Percentiles rank a stretch among this genome's conserved stretches.
phyloP scores from a whole-genome alignment of 1,140 invertebrate species.

The Dreissena polymorpha region DNA sequence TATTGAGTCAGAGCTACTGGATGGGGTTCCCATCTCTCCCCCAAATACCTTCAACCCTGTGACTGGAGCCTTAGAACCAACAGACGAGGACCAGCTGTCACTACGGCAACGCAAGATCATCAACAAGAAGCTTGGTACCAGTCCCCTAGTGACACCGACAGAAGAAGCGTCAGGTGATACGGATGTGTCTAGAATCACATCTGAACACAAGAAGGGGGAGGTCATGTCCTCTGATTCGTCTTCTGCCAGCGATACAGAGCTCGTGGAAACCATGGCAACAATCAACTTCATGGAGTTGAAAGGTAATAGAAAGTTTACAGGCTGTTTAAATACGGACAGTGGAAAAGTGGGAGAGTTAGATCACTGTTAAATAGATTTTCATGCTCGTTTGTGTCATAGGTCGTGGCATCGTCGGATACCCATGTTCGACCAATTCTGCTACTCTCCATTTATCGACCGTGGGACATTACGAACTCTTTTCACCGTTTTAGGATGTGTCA shows the following conservation, averaged over 20 bases:
- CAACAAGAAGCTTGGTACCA: constrained; percentile 8
- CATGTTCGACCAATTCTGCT: too few relatives aligned
- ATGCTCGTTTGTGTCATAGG: too few relatives aligned
- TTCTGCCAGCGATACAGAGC: constrained; percentile 62
- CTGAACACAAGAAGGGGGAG: constrained; percentile 21
- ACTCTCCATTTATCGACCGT: too few relatives aligned
- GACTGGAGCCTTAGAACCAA: constrained; percentile 60
- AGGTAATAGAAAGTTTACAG: constrained; percentile 13
- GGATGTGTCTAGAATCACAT: background rate
- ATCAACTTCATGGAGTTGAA: constrained; percentile 65
- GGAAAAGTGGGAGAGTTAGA: too few relatives aligned
- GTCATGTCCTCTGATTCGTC: constrained; percentile 45
- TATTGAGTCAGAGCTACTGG: constrained; percentile 62
- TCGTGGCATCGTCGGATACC: too few relatives aligned
- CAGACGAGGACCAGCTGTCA: constrained; percentile 22
- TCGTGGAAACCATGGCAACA: constrained; percentile 61
- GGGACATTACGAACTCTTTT: too few relatives aligned
- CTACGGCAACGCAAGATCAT: constrained; percentile 31
- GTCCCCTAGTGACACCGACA: background rate
- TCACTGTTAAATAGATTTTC: too few relatives aligned
- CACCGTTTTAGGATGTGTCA: too few relatives aligned
- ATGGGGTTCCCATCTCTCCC: constrained; percentile 69
- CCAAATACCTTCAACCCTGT: constrained; percentile 60
- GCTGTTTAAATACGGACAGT: too few relatives aligned
- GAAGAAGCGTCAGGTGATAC: constrained; percentile 35